phyloP scores from a whole-genome alignment of 2,113 vertebrate genomes.

The Alaudala cheleensis region DNA sequence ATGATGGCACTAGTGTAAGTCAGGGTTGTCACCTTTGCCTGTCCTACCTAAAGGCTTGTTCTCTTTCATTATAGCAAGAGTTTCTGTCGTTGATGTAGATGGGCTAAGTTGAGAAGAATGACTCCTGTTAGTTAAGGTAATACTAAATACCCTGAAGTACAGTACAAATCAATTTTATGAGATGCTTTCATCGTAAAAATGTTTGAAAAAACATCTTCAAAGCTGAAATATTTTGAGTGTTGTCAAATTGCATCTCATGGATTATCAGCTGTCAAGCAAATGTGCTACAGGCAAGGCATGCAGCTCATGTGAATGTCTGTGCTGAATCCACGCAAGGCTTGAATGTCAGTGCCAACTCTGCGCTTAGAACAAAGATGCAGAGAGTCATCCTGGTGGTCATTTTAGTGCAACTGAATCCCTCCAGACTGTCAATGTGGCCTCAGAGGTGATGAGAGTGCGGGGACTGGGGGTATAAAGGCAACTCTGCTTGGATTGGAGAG shows the following conservation, averaged over 20 bases:
- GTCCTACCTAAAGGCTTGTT: neutral
- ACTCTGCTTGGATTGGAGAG: neutral
- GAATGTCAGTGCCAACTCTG: neutral
- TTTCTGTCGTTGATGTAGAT: neutral
- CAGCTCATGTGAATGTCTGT: neutral
- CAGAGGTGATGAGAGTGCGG: fast-evolving
- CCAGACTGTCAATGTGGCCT: neutral
- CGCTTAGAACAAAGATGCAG: neutral
- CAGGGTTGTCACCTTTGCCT: neutral
- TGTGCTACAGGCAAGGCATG: neutral
- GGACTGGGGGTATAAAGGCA: neutral
- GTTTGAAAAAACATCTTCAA: neutral
- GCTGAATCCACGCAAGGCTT: neutral
- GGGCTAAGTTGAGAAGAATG: neutral
- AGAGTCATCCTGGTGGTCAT: neutral
- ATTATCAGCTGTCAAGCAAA: neutral
- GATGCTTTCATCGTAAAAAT: fast-evolving
- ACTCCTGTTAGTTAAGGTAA: neutral
- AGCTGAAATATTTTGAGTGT: neutral
- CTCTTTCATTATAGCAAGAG: neutral
- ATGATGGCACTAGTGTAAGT: neutral
- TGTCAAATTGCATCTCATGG: neutral
- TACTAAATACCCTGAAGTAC: neutral
- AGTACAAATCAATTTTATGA: neutral
- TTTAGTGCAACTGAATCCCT: neutral